Conservation (phyloP, 2,113 vertebrate genomes). For the Paradisaea rubra region DNA sequence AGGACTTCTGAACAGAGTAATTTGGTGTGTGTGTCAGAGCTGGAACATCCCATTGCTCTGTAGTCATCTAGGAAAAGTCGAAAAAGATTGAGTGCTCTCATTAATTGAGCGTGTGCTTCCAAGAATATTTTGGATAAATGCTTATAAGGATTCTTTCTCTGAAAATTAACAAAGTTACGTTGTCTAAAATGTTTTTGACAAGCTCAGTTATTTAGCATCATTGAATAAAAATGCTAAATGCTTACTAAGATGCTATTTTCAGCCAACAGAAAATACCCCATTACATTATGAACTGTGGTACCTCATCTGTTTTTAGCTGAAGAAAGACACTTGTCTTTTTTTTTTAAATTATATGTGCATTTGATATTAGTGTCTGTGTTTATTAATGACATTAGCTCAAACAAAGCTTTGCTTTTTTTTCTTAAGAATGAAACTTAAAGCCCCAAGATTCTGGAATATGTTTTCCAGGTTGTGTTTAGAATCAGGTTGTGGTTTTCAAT, state of each 20-base stretch:
- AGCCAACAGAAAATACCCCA: neutral
- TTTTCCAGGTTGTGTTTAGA: neutral
- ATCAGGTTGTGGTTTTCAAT: neutral
- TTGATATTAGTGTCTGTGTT: neutral
- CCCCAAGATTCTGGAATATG: neutral
- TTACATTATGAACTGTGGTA: neutral
- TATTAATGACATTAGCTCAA: neutral
- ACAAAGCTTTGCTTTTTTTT: neutral
- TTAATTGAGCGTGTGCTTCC: neutral
- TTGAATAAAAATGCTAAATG: neutral
- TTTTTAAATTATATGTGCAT: neutral
- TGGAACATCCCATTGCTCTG: neutral
- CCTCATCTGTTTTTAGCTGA: neutral
- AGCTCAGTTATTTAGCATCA: neutral
- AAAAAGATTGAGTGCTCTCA: neutral
- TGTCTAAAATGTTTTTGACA: neutral
- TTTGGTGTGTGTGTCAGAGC: neutral
- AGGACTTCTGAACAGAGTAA: neutral
- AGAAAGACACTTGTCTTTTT: neutral
- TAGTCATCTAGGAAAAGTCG: accelerated
- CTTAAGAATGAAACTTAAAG: neutral
- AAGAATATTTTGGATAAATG: neutral
- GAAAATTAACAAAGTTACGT: neutral
- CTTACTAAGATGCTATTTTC: neutral
- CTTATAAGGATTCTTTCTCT: neutral